Evolutionary conservation across 2,797 vertebrate species (phyloP).

Genomic region (Coendou prehensilis): DNA sequence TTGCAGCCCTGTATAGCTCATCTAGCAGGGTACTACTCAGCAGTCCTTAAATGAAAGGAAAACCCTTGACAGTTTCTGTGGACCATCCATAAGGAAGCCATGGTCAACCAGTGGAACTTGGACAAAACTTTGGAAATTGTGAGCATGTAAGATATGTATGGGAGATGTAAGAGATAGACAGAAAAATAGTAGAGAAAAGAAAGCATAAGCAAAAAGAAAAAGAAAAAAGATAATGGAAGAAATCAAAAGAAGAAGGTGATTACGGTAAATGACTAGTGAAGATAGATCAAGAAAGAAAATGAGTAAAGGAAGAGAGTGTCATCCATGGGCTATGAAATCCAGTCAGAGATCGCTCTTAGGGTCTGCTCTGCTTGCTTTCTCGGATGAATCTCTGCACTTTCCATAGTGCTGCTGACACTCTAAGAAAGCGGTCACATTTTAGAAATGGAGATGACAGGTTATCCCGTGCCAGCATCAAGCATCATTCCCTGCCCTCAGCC

Average conservation of each 20-base stretch:
- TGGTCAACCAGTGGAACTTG: neutral
- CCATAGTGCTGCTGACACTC: neutral
- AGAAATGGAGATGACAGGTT: conserved; percentile 9
- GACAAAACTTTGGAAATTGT: neutral
- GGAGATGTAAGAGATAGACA: neutral
- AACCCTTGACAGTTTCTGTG: neutral
- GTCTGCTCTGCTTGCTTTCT: neutral
- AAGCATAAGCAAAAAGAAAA: neutral
- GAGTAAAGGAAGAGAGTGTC: neutral
- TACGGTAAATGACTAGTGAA: neutral
- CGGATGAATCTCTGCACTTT: neutral
- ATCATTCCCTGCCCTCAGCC: neutral
- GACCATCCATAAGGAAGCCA: neutral
- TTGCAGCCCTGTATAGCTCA: neutral
- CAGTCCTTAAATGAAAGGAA: neutral
- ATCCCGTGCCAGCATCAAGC: neutral
- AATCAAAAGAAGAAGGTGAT: neutral
- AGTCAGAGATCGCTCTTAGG: neutral
- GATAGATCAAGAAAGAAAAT: neutral
- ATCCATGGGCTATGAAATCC: neutral
- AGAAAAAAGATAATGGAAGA: neutral
- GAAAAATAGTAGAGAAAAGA: neutral
- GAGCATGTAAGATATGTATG: neutral
- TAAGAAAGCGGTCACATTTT: conserved; percentile 2
- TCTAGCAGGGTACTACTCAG: neutral